Base-by-base conservation (phyloP, 1,140 invertebrate genomes). In the Heterodera carotae region DNA sequence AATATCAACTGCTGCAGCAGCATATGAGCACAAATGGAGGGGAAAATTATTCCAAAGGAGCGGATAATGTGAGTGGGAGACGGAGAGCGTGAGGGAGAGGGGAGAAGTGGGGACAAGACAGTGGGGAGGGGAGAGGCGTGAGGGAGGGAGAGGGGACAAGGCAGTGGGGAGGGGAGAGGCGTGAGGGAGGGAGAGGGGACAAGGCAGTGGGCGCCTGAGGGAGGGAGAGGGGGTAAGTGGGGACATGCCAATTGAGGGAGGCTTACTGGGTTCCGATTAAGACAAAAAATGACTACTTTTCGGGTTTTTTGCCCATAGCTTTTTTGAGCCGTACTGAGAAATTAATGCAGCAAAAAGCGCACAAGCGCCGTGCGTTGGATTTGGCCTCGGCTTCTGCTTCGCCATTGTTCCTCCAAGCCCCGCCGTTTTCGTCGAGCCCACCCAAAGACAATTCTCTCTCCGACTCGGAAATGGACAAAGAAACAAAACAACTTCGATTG, bases 281-380 rank as follows among this genome's bases (percentile, higher is more conserved):
- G n/a, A 4, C 36, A 39, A 4, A 39, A 39, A 39, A 39, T 39
- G 36, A 6, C 36, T 10, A 39, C 4, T 4, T 39, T 10, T 39
- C 36, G 36, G 10, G 10, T 39, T 39, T 10, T 4, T 39, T 4
- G 36, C 4, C 10, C 10, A 6, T 39, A 6, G 10, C 36, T 39
- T 10, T n/a, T n/a, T n/a, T n/a, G n/a, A n/a, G n/a, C n/a, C 39
- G 2, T 8, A 43, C 6, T 68, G 27, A n/a, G 34, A n/a, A 36
- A 2, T 69, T 18, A 48, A 15, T 43, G 29, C 70, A 39, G 34
- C 70, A 43, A 15, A 72, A 72, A 29, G 6, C n/a, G 10, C 36
- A 25, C 64, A 74, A 74, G 8, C n/a, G 71, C 7, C 59, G 64
- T 15, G 71, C 71, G 4, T 56, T 74, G 64, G 71, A 74, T 31